Evolutionary conservation across 2,888 invertebrate genomes (phyloP).

Genomic region (Enoplolaimus lenunculus): DNA sequence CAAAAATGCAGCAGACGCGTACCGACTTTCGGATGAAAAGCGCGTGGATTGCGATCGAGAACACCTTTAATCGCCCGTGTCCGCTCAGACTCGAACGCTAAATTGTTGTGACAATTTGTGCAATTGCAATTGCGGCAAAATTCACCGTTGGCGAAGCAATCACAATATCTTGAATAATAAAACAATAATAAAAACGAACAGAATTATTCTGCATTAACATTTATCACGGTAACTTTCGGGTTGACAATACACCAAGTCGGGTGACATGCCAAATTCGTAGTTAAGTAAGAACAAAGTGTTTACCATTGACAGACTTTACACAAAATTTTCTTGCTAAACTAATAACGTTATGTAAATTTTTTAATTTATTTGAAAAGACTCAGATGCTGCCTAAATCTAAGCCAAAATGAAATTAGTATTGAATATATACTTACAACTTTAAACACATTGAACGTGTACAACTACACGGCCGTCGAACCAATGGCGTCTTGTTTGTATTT

Average conservation of each 20-base stretch:
- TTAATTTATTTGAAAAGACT: too few relatives aligned
- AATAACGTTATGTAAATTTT: too few relatives aligned
- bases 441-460: slow-evolving; percentile 97
- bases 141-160: slow-evolving; percentile 98
- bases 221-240: too few relatives aligned
- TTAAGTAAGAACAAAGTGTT: slow-evolving; percentile 12
- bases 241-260: slow-evolving; percentile 5
- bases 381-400: too few relatives aligned
- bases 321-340: too few relatives aligned
- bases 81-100: slow-evolving; percentile 81
- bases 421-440: slow-evolving; percentile 69
- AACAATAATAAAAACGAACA: slow-evolving; percentile 15
- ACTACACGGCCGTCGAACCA: slow-evolving; percentile 60
- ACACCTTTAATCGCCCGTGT: slow-evolving; percentile 76
- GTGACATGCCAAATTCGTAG: slow-evolving; percentile 12
- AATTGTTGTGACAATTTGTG: slow-evolving; percentile 86
- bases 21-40: slow-evolving; percentile 96
- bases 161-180: slow-evolving; percentile 58
- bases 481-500: background rate
- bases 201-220: slow-evolving; percentile 14
- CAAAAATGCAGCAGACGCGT: too few relatives aligned
- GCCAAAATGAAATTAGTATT: too few relatives aligned
- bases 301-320: too few relatives aligned
- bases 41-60: slow-evolving; percentile 87
- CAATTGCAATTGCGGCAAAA: slow-evolving; percentile 96